Evolutionary conservation across 2,113 vertebrate species (phyloP).

Genomic region (Sterrhoptilus dennistouni): DNA sequence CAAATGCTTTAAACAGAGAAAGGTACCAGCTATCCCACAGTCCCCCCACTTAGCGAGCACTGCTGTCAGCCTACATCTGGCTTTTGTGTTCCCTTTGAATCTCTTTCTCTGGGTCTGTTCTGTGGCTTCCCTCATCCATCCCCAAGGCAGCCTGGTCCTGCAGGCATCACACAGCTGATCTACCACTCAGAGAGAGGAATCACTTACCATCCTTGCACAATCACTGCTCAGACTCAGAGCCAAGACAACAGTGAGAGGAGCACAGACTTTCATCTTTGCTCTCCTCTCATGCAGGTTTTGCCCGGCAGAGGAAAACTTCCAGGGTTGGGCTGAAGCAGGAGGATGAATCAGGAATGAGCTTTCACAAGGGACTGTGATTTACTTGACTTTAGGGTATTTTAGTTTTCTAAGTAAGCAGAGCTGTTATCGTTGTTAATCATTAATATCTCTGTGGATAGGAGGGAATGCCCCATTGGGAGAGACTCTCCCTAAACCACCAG

Average conservation of each 20-base stretch:
- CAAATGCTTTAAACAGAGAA: background rate
- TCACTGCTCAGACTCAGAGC: constrained; percentile 38
- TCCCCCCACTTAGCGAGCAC: background rate
- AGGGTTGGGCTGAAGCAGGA: background rate
- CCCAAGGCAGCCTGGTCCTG: background rate
- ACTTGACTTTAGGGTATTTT: constrained; percentile 41
- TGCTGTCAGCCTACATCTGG: background rate
- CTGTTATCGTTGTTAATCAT: constrained; percentile 53
- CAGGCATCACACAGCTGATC: background rate
- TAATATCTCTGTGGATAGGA: constrained; percentile 30
- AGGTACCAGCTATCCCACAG: background rate
- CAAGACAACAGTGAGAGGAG: constrained; percentile 28
- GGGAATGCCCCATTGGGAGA: background rate
- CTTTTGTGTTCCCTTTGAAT: background rate
- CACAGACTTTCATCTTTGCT: constrained; percentile 45
- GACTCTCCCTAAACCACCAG: background rate
- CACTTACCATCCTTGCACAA: constrained; percentile 53
- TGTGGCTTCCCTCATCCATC: background rate
- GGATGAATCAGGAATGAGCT: background rate
- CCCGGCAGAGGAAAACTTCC: background rate
- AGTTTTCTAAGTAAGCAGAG: constrained; percentile 41
- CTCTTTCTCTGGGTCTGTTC: background rate
- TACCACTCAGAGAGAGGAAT: background rate
- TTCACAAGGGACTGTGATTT: background rate
- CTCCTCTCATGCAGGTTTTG: background rate